Conservation (phyloP, 2,113 vertebrate genomes). For the Hydrolagus affinis region DNA sequence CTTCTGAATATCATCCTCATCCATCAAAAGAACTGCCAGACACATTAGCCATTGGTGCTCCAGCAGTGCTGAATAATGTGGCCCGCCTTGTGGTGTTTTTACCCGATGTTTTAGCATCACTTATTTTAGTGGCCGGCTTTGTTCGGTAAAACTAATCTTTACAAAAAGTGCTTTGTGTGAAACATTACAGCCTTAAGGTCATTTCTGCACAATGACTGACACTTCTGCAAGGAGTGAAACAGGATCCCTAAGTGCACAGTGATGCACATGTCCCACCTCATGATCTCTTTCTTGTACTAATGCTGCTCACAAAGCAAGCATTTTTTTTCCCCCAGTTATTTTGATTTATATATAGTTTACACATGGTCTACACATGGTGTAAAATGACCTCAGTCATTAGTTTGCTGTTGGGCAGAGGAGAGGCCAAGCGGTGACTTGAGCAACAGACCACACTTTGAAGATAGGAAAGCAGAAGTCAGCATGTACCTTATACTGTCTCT, state of each 20-base stretch:
- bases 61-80: neutral
- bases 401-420: no score
- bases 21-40: conserved; percentile 61
- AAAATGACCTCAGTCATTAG: no score
- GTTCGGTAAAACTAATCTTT: neutral
- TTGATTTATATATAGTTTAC: no score
- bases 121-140: neutral
- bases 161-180: neutral
- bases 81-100: neutral
- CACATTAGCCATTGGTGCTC: conserved; percentile 14
- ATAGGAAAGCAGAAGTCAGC: neutral
- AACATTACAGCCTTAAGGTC: neutral
- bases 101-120: neutral
- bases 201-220: neutral
- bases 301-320: neutral
- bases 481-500: neutral
- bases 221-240: neutral
- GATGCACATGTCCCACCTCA: neutral
- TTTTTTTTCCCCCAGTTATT: neutral
- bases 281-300: neutral
- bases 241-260: neutral
- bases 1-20: neutral
- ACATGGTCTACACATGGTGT: no score
- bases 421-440: conserved; percentile 6
- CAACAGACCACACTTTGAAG: neutral